Evolutionary conservation across 37 sponge, comb jelly and placozoan species (phyloP), one percentile per base, ranked within the genome.

Genomic region (Agelas oroides): DNA sequence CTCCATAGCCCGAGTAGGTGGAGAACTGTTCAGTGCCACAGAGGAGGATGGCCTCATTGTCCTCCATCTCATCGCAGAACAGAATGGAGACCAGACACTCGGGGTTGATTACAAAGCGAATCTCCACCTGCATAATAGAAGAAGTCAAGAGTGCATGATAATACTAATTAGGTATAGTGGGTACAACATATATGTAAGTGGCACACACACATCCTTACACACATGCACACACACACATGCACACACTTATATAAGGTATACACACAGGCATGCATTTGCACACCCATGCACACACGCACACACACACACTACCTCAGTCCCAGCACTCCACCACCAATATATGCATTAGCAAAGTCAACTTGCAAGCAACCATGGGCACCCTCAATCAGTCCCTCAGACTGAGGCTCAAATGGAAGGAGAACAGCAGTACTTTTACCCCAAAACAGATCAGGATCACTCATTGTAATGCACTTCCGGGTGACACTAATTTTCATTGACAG

Each of bases 261-360:
- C 46, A 46, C 46, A 46, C 46, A 46, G 6, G 8, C 46, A 46
- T 8, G 8, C 46, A 46, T 8, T 12, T 8, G 8, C 46, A 46
- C 46, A 46, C 46, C 6, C 8, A 46, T 46, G 8, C 46, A 46
- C 46, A 46, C 46, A 46, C 46, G 8, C 8, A 46, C 46, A 90
- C 91, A 68, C 92, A 92, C 5, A 95, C 92, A 75, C 86, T 85
- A n/a, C 96, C 96, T n/a, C 55, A 78, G 76, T 8, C 35, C 28
- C 54, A 95, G 69, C 25, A 95, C 95, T 17, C 92, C 95, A 56
- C 95, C 95, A 33, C 95, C 95, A 72, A 95, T 92, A 62, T 85
- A 91, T 25, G 75, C 76, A 59, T 90, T 91, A 17, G 95, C 92
- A 82, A 95, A 95, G 65, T 95, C 95, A 17, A 76, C 92, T 68